Conservation (phyloP, 2,888 invertebrate species). For the Bombylius discolor region DNA sequence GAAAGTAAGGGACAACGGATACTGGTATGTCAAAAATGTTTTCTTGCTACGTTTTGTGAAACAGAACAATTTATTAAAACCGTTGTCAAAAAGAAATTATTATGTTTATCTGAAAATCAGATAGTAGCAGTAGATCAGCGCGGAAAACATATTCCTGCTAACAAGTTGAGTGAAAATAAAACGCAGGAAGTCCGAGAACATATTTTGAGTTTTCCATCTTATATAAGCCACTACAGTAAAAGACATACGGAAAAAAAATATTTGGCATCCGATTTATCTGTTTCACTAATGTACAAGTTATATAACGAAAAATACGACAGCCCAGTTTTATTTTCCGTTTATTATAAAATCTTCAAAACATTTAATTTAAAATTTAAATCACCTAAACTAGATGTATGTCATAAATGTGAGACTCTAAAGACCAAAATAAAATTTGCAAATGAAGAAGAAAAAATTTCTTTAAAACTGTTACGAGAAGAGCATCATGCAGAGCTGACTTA, state of each 20-base stretch:
- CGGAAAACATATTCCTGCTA: neutral
- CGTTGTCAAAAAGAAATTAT: constrained; percentile 1
- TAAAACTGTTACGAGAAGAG: too few relatives aligned
- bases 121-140: neutral
- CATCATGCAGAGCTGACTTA: too few relatives aligned
- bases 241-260: constrained; percentile 4
- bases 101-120: neutral
- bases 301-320: constrained; percentile 3
- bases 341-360: too few relatives aligned
- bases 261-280: neutral
- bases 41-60: constrained; percentile 7
- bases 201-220: constrained; percentile 11
- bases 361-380: too few relatives aligned
- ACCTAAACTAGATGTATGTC: too few relatives aligned
- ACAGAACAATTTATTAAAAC: constrained; percentile 10
- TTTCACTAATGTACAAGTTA: constrained; percentile 9
- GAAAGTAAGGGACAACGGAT: constrained; percentile 6
- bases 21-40: constrained; percentile 9
- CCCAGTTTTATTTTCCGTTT: too few relatives aligned
- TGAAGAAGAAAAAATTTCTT: too few relatives aligned
- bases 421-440: too few relatives aligned
- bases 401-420: too few relatives aligned
- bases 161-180: constrained; percentile 4
- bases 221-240: constrained; percentile 9
- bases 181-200: constrained; percentile 6